Base-by-base conservation (phyloP, 2,888 invertebrate genomes). In the Cordilura impudica region DNA sequence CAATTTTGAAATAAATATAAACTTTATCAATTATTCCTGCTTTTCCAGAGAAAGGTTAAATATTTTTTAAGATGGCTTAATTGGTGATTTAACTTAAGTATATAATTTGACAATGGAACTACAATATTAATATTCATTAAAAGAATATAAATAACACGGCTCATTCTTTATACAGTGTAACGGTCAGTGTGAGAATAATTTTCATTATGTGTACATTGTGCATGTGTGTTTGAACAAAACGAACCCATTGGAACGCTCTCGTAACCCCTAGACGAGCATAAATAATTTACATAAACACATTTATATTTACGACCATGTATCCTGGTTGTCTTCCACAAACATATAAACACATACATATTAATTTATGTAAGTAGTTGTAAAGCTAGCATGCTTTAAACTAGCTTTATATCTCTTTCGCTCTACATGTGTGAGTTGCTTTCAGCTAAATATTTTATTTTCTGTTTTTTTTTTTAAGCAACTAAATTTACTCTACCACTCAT, bases 81-180 rank as follows among this genome's bases (percentile, higher is more conserved):
- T 73, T 66, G 51, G 65, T 49, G 56, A 45, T 65, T 73, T 66
- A 53, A 49, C 14, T 51, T 60, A 23, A 58, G 43, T 39, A 58
- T 51, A 51, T 18, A 35, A 63, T 63, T 65, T 66, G 58, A 58
- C 58, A 73, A 51, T 60, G 16, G 39, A 60, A 58, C 63, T 31
- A 63, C 58, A 53, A 63, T 66, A 73, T 73, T 73, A 58, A 66
- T 73, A 60, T 73, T 66, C 73, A 63, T 69, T 75, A 51, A 61
- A 67, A 49, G 53, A 60, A 66, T 14, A 53, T 10, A 49, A 12
- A 39, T n/a, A 39, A n/a, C 35, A 39, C 35, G 4, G n/a, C 35
- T 12, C n/a, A 29, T 45, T 8, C 2, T 31, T 31, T 10, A 12
- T 10, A 10, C 12, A 10, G 10, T 2, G 8, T 10, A 10, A 10